These are phyloP conservation scores for Melanogrammus aeglefinus DNA, from an alignment of 2,797 vertebrate species.

Conservation along the genomic window DNA sequence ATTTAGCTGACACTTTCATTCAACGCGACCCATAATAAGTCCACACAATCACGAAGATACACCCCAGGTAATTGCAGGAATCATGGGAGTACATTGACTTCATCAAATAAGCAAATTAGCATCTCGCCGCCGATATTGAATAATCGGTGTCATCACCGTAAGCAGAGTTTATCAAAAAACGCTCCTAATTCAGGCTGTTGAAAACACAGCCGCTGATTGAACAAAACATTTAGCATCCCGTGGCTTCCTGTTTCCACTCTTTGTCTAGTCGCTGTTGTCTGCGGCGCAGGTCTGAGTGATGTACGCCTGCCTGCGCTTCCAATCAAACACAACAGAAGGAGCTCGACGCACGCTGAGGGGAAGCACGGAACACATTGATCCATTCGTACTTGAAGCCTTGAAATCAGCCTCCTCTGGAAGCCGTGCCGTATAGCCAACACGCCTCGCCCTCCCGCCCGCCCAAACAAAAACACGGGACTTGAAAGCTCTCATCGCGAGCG, in stretches of 20 bases:
- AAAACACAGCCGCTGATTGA: neutral
- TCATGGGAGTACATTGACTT: too few relatives aligned
- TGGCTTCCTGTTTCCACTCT: neutral
- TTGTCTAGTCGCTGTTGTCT: slow-evolving; percentile 5
- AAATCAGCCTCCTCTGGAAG: slow-evolving; percentile 11
- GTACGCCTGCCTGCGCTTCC: slow-evolving; percentile 7
- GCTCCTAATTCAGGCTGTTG: neutral
- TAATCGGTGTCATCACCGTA: neutral
- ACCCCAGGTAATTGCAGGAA: too few relatives aligned
- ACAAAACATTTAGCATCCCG: neutral
- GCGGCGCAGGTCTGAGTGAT: slow-evolving; percentile 7
- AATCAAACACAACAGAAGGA: slow-evolving; percentile 19
- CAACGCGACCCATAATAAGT: too few relatives aligned
- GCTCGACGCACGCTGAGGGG: slow-evolving; percentile 15
- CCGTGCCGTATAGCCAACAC: neutral
- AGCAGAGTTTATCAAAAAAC: neutral
- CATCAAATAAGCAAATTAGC: too few relatives aligned
- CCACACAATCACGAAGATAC: too few relatives aligned
- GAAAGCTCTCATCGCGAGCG: slow-evolving; percentile 42
- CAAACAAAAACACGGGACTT: slow-evolving; percentile 28
- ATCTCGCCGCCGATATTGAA: neutral
- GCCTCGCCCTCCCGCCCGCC: slow-evolving; percentile 40
- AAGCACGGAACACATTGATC: slow-evolving; percentile 13
- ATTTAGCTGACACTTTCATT: too few relatives aligned
- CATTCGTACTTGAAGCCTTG: slow-evolving; percentile 23